Percentiles rank a stretch among this genome's conserved stretches.
Evolutionary conservation across 1,140 invertebrate species (phyloP).

Genomic region (Monochamus saltuarius): DNA sequence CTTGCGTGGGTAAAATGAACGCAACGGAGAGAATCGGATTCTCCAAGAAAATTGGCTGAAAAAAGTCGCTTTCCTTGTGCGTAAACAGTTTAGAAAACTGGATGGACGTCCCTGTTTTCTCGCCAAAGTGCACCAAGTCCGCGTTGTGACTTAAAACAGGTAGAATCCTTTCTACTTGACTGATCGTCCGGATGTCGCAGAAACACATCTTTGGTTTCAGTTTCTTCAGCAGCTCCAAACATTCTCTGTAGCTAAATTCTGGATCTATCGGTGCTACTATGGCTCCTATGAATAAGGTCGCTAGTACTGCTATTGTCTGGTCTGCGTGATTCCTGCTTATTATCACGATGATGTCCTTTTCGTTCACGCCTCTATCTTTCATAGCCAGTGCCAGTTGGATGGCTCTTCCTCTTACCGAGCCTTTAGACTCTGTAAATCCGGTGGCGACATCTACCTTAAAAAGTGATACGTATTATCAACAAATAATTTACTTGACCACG

Average conservation of each 20-base stretch:
- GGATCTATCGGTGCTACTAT: constrained; percentile 39
- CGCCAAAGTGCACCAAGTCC: constrained; percentile 30
- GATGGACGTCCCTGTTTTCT: constrained; percentile 12
- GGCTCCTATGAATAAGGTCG: constrained; percentile 35
- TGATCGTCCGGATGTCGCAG: constrained; percentile 31
- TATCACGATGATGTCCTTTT: constrained; percentile 39
- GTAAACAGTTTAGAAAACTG: constrained; percentile 30
- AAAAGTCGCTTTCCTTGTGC: constrained; percentile 23
- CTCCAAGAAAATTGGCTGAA: constrained; percentile 25
- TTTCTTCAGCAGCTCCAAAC: constrained; percentile 27
- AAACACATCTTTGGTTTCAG: constrained; percentile 42
- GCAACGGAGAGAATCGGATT: constrained; percentile 30
- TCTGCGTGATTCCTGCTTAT: constrained; percentile 35
- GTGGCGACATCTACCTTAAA: constrained; percentile 37
- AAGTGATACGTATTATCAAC: not conserved
- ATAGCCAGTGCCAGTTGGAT: constrained; percentile 36
- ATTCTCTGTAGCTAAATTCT: constrained; percentile 32
- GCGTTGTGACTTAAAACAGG: constrained; percentile 11
- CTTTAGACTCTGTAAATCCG: constrained; percentile 37
- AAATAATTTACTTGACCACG: not conserved
- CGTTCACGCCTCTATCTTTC: constrained; percentile 18
- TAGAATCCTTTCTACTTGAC: constrained; percentile 34
- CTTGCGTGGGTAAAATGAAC: constrained; percentile 38
- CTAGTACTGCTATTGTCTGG: constrained; percentile 38
- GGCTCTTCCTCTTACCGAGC: constrained; percentile 29